Evolutionary conservation across 2,888 invertebrate genomes (phyloP).

Genomic region (Tinea trinotella): DNA sequence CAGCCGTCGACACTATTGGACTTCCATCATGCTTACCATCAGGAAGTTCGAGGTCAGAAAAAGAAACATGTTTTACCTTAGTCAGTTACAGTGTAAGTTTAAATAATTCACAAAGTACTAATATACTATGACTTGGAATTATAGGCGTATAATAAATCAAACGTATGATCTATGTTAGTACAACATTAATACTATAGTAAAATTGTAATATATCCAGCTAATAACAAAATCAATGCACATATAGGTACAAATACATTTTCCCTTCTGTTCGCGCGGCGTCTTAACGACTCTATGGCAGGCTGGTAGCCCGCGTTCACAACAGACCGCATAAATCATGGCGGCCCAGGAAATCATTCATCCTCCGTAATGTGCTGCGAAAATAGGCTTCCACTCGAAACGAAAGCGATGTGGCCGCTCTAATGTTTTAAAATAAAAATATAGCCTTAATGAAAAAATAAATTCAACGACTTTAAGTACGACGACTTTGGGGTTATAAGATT

Average conservation of each 20-base stretch:
- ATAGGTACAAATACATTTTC: slow-evolving; percentile 49
- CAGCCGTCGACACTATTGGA: too few species aligned
- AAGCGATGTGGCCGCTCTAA: slow-evolving; percentile 34
- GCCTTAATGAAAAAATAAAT: slow-evolving; percentile 48
- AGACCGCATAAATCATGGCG: slow-evolving; percentile 59
- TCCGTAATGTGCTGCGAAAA: slow-evolving; percentile 70
- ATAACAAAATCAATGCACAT: slow-evolving; percentile 3
- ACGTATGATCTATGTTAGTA: too few species aligned
- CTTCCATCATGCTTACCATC: too few species aligned
- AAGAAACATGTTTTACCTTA: too few species aligned
- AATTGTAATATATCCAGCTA: neutral
- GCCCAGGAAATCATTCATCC: slow-evolving; percentile 70
- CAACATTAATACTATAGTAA: too few species aligned
- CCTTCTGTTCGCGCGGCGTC: slow-evolving; percentile 47
- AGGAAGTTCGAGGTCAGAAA: too few species aligned
- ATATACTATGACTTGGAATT: too few species aligned
- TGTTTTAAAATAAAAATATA: slow-evolving; percentile 48
- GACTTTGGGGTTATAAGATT: neutral
- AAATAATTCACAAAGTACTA: too few species aligned
- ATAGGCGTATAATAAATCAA: too few species aligned
- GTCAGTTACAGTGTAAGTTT: too few species aligned
- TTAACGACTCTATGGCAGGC: slow-evolving; percentile 52
- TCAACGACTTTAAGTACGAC: too few species aligned
- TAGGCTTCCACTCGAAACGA: slow-evolving; percentile 57
- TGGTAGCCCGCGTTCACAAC: slow-evolving; percentile 35